A percentile compares a stretch with the other conserved stretches of the same genome.
phyloP scores from a whole-genome alignment of 2,113 vertebrate species.

The Aptenodytes forsteri region DNA sequence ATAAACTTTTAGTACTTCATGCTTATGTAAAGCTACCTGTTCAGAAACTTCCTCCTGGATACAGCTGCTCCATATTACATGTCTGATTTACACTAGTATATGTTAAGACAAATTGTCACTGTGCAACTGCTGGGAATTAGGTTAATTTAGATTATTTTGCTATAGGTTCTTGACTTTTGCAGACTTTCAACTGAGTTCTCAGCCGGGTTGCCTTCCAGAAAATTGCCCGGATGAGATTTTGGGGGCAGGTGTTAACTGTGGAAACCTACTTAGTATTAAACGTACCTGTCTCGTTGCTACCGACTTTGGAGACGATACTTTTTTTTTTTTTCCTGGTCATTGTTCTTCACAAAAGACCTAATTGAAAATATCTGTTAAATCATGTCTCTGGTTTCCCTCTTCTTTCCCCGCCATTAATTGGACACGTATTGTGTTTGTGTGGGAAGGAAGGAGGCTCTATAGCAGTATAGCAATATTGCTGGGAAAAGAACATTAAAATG shows the following conservation, averaged over 20 bases:
- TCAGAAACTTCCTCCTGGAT: neutral
- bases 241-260: constrained; percentile 63
- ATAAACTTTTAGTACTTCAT: neutral
- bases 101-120: neutral
- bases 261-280: constrained; percentile 15
- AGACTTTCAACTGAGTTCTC: neutral
- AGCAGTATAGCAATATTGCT: constrained; percentile 74
- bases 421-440: constrained; percentile 58
- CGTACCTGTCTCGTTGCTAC: neutral
- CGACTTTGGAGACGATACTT: neutral
- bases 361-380: constrained; percentile 60
- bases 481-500: constrained; percentile 85
- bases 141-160: neutral
- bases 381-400: constrained; percentile 76
- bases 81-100: neutral
- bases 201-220: neutral
- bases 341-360: constrained; percentile 62
- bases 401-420: constrained; percentile 67
- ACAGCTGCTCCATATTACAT: neutral
- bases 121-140: neutral
- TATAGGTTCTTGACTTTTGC: neutral
- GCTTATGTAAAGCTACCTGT: neutral
- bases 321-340: neutral
- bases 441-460: constrained; percentile 72
- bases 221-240: constrained; percentile 1